Evolutionary conservation across 2,797 vertebrate species (phyloP).

Genomic region (Prionace glauca): DNA sequence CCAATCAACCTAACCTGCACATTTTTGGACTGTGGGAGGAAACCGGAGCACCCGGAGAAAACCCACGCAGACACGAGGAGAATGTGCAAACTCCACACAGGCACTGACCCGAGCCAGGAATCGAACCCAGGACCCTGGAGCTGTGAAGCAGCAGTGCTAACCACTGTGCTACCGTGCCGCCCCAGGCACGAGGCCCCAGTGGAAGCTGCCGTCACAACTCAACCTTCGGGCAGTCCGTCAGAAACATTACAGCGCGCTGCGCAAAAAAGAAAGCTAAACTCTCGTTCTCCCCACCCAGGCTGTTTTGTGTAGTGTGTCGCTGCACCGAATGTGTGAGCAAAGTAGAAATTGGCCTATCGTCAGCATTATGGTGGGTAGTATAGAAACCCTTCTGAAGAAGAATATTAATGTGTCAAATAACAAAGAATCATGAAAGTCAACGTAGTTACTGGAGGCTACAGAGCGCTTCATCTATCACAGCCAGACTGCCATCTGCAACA

Average conservation of each 20-base stretch:
- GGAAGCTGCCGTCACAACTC: not conserved
- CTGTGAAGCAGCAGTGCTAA: too few relatives aligned
- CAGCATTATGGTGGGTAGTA: conserved; percentile 10
- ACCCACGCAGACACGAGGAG: too few relatives aligned
- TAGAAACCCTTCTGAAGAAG: conserved; percentile 4
- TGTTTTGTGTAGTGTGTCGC: not conserved
- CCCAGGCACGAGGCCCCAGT: too few relatives aligned
- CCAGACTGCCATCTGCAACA: conserved; percentile 30
- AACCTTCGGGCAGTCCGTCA: not conserved
- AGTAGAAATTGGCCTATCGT: conserved; percentile 5
- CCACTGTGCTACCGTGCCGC: too few relatives aligned
- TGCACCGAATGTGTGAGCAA: not conserved
- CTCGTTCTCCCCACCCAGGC: not conserved
- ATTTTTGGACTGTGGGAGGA: too few relatives aligned
- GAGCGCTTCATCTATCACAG: conserved; percentile 33
- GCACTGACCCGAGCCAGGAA: too few relatives aligned
- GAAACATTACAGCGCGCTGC: not conserved
- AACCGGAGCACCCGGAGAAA: too few relatives aligned
- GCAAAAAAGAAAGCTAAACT: not conserved
- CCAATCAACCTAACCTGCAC: too few relatives aligned
- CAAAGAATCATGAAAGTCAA: conserved; percentile 34
- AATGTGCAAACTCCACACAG: too few relatives aligned
- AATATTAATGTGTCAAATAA: conserved; percentile 34
- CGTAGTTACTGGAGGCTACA: conserved; percentile 13
- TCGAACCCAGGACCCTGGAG: too few relatives aligned